Conservation (phyloP, 2,888 invertebrate species). For the Argynnis bischoffii region DNA sequence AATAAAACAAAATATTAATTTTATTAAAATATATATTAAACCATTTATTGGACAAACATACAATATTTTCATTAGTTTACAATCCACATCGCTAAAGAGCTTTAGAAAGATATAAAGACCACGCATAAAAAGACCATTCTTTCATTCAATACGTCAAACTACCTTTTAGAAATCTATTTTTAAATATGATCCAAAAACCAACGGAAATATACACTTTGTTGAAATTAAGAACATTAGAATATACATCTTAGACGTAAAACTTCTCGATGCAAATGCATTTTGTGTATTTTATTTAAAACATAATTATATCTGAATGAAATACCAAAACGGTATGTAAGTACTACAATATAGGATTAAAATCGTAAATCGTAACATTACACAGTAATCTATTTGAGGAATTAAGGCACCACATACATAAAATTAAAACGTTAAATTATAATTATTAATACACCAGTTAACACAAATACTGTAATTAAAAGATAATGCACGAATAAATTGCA, state of each 20-base stretch:
- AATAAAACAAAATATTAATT: conserved; percentile 58
- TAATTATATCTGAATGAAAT: conserved; percentile 27
- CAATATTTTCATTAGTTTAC: conserved; percentile 82
- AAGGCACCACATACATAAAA: conserved; percentile 77
- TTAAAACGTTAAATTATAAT: conserved; percentile 54
- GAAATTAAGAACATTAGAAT: conserved; percentile 51
- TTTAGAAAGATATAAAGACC: conserved; percentile 78
- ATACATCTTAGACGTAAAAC: conserved; percentile 30
- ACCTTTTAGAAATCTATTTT: conserved; percentile 42
- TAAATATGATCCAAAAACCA: conserved; percentile 55
- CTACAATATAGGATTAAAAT: conserved; percentile 32
- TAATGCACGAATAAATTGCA: conserved; percentile 51
- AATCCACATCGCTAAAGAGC: conserved; percentile 67
- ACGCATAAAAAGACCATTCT: conserved; percentile 62
- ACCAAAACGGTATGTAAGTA: conserved; percentile 33
- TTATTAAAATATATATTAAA: conserved; percentile 83
- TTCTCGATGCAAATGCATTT: conserved; percentile 48
- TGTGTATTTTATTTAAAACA: conserved; percentile 38
- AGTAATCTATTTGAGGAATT: conserved; percentile 51
- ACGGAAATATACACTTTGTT: conserved; percentile 59
- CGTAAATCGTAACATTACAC: conserved; percentile 37
- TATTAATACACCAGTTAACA: conserved; percentile 66
- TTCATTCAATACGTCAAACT: conserved; percentile 56
- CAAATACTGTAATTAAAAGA: conserved; percentile 64
- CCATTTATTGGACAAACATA: conserved; percentile 82